phyloP scores from a whole-genome alignment of 2,113 vertebrate species.

The Anhinga anhinga region DNA sequence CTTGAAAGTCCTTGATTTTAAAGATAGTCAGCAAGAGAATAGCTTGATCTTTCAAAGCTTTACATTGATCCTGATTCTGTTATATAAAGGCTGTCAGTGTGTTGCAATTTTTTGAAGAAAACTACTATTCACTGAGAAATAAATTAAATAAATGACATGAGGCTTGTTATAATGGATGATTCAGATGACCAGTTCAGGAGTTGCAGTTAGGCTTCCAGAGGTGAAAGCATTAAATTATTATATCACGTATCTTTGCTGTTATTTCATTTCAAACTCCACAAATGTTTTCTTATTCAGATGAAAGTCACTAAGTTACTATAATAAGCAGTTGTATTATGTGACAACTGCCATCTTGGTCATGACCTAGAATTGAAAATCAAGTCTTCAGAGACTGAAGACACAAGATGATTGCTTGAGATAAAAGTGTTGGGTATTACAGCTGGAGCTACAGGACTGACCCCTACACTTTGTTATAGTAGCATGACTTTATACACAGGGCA shows the following conservation, averaged over 20 bases:
- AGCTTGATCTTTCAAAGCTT: background rate
- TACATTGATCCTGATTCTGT: background rate
- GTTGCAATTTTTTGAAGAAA: background rate
- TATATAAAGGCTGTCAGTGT: background rate
- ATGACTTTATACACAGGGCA: background rate
- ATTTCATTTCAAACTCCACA: background rate
- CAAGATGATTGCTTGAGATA: background rate
- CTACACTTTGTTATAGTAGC: background rate
- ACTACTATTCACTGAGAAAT: background rate
- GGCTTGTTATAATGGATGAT: background rate
- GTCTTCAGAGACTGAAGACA: background rate
- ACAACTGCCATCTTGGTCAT: background rate
- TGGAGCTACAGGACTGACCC: background rate
- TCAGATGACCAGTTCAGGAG: background rate
- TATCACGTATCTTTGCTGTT: background rate
- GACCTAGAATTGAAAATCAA: background rate
- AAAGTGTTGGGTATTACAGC: background rate
- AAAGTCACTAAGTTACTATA: background rate
- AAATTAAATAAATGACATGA: background rate
- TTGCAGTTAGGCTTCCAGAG: background rate
- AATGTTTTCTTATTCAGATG: background rate
- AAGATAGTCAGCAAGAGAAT: background rate
- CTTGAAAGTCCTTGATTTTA: slow-evolving; percentile 23
- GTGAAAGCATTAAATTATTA: background rate
- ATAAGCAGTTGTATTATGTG: background rate